Percentiles rank a stretch among this genome's conserved stretches.
phyloP scores from a whole-genome alignment of 2,113 vertebrate species.

The Hemichromis elongatus region DNA sequence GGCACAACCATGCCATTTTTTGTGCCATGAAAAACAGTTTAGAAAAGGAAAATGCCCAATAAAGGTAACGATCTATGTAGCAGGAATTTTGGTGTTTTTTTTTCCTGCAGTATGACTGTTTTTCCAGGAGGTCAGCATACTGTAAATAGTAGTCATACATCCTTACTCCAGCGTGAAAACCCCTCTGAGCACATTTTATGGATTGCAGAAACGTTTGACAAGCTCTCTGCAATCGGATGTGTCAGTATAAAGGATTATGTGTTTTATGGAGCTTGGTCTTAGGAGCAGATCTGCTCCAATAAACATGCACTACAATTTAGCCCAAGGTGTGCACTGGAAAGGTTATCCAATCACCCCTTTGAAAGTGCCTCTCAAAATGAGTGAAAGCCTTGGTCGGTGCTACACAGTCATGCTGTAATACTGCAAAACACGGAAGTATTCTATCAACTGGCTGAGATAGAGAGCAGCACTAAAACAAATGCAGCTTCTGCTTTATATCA shows the following conservation, averaged over 20 bases:
- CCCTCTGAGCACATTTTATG: slow-evolving; percentile 62
- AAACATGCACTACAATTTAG: slow-evolving; percentile 67
- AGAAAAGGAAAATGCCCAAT: neutral
- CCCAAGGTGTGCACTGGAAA: slow-evolving; percentile 55
- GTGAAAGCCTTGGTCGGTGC: slow-evolving; percentile 9
- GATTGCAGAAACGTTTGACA: slow-evolving; percentile 56
- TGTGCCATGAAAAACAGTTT: neutral
- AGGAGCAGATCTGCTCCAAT: slow-evolving; percentile 47
- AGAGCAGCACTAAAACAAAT: neutral
- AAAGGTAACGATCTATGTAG: neutral
- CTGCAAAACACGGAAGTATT: neutral
- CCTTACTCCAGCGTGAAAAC: slow-evolving; percentile 35
- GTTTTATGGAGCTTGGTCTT: slow-evolving; percentile 51
- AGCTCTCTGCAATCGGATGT: slow-evolving; percentile 49
- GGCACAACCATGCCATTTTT: neutral
- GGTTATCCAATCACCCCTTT: slow-evolving; percentile 56
- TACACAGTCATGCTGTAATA: neutral
- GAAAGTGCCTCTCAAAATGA: slow-evolving; percentile 56
- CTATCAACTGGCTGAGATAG: neutral
- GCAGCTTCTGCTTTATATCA: neutral
- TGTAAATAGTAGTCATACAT: slow-evolving; percentile 58
- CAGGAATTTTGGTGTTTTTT: neutral
- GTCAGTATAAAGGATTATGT: slow-evolving; percentile 68
- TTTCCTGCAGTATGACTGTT: slow-evolving; percentile 1
- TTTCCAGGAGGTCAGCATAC: slow-evolving; percentile 42